phyloP scores from a whole-genome alignment of 2,113 vertebrate species.

The Vombatus ursinus region DNA sequence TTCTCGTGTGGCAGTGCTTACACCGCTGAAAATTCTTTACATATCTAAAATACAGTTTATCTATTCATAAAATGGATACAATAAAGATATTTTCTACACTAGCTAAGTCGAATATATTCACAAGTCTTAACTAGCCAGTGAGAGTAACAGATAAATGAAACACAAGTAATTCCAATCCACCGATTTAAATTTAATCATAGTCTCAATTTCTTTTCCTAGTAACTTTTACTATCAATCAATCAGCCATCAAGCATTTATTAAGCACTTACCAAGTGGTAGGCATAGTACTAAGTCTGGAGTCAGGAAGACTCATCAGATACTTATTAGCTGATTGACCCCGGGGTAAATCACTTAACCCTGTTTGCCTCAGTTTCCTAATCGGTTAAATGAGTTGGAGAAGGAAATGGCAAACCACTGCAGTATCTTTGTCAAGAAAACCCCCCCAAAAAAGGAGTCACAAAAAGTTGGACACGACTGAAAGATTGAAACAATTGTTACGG shows the following conservation, averaged over 20 bases:
- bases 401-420: too few relatives aligned
- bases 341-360: neutral
- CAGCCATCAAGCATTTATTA: neutral
- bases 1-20: neutral
- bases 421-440: too few relatives aligned
- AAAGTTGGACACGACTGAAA: too few relatives aligned
- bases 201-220: neutral
- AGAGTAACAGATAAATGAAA: neutral
- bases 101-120: neutral
- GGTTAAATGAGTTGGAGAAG: neutral
- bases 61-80: neutral
- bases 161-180: neutral
- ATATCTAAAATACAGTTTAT: neutral
- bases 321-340: too few relatives aligned
- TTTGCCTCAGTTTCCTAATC: neutral
- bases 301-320: too few relatives aligned
- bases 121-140: neutral
- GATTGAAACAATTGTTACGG: too few relatives aligned
- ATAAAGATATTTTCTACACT: neutral
- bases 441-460: too few relatives aligned
- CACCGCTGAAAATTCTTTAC: neutral
- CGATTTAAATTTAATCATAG: neutral
- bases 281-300: neutral
- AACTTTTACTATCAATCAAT: neutral
- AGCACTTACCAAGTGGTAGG: neutral